Percentiles rank a stretch among this genome's conserved stretches.
phyloP scores from a whole-genome alignment of 2,797 vertebrate genomes.

The Sebastes minor region DNA sequence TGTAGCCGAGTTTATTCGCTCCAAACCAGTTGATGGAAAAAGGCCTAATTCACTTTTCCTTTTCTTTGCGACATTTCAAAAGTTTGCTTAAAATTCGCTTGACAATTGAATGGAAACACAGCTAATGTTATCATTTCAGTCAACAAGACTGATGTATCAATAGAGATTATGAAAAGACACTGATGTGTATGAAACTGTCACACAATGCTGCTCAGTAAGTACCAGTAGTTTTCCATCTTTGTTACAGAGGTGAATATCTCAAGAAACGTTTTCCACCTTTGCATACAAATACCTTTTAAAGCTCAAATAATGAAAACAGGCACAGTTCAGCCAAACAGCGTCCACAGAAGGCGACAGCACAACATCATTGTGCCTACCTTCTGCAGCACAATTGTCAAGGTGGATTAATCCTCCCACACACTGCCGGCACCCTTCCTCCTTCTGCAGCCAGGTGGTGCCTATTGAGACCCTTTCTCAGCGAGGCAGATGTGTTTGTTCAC shows the following conservation, averaged over 20 bases:
- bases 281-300: neutral
- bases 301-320: neutral
- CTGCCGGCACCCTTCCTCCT: conserved; percentile 42
- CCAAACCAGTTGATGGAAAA: too few species aligned
- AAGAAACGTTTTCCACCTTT: neutral
- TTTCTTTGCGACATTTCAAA: too few species aligned
- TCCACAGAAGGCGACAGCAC: conserved; percentile 13
- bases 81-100: too few species aligned
- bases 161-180: neutral
- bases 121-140: neutral
- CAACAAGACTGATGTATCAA: neutral
- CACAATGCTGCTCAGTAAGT: neutral
- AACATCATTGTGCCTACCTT: conserved; percentile 3
- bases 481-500: conserved; percentile 54
- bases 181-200: neutral
- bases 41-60: too few species aligned
- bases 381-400: conserved; percentile 41
- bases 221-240: neutral
- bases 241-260: neutral
- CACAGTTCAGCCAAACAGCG: neutral
- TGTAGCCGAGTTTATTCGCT: too few species aligned
- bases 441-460: conserved; percentile 35
- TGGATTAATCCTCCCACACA: conserved; percentile 54
- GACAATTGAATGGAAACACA: too few species aligned
- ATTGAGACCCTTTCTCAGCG: conserved; percentile 25